phyloP scores from a whole-genome alignment of 2,113 vertebrate genomes.

The Phalacrocorax brasilianus region DNA sequence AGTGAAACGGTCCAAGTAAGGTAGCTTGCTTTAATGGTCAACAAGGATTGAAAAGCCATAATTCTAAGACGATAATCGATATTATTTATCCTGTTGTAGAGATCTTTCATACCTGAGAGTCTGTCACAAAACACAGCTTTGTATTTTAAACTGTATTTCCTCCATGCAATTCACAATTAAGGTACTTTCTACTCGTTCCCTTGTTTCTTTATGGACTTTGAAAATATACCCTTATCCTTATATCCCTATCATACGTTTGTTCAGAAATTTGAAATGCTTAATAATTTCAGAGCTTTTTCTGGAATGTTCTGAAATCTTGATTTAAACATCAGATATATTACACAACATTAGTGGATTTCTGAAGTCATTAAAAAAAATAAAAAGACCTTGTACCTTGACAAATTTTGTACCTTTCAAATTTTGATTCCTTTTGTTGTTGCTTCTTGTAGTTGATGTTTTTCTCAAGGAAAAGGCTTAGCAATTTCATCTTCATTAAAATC shows the following conservation, averaged over 20 bases:
- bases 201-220: background rate
- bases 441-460: background rate
- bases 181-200: background rate
- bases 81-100: background rate
- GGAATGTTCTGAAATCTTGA: background rate
- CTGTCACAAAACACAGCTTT: background rate
- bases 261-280: background rate
- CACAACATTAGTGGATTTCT: background rate
- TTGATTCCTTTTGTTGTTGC: background rate
- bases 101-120: background rate
- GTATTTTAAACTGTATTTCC: background rate
- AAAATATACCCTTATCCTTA: background rate
- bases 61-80: background rate
- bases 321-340: background rate
- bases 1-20: background rate
- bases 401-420: background rate
- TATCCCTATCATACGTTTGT: background rate
- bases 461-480: background rate
- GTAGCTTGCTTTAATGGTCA: background rate
- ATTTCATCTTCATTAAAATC: background rate
- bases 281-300: background rate
- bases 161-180: background rate
- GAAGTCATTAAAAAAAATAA: background rate
- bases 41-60: background rate
- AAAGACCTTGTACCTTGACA: fast-evolving